Evolutionary conservation across 2,113 vertebrate species (phyloP), one percentile per base, ranked within the genome.

Genomic region (Sphaerodactylus townsendi): DNA sequence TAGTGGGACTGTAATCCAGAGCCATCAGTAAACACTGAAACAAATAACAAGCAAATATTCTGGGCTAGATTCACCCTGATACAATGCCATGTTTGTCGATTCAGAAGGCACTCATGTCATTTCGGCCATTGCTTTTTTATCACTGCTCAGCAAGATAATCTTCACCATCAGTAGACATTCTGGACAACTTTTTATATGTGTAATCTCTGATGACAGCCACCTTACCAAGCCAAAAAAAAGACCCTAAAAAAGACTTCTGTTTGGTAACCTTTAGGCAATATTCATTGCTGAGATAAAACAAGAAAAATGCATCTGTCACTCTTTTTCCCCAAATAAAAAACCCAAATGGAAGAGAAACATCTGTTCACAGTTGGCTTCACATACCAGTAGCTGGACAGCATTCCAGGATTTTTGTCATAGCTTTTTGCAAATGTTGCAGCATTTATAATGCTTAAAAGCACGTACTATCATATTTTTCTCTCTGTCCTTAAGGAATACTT

Each of bases 1-100:
- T 90, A 9, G n/a, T n/a, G 89, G 59, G 89, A 91, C 7, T 1
- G n/a, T 77, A 23, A 71, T 87, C 81, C 83, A 88, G 77, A n/a
- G 9, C 50, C 85, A 1, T 3, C 17, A 64, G 50, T 5, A 53
- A 77, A 91, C 89, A 86, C 35, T 4, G 37, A 77, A 79, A 5
- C 11, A 85, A 89, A 87, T 80, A 85, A 65, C 23, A 73, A 0
- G 62, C 85, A 74, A 64, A 83, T 23, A 46, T 56, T 53, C 4
- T 30, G 2, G n/a, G 1, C 10, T 4, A 81, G 11, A 13, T 85
- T 79, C 79, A 81, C 17, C 3, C 44, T 68, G 48, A n/a, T 79
- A 2, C 66, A 85, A 84, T 4, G 72, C 7, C 21, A 69, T 25
- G 21, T 1, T 59, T 56, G 59, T 83, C 21, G 66, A 0, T 86